These are phyloP conservation scores for Phalloptychus januarius DNA, from an alignment of 2,797 vertebrate genomes.

Conservation along the genomic window DNA sequence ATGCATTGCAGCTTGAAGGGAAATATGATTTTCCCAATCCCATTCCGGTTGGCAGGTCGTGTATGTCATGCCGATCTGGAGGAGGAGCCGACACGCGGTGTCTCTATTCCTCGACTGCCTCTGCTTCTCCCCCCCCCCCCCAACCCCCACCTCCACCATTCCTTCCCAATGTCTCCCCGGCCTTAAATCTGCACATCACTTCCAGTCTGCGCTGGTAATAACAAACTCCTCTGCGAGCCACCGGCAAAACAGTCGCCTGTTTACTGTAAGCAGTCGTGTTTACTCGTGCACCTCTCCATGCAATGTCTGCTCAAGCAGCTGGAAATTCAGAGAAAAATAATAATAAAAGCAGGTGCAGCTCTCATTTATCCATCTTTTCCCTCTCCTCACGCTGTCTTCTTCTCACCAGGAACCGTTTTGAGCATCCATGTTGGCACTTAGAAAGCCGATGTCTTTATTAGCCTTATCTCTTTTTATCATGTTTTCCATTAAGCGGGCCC, in stretches of 20 bases:
- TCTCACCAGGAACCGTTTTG: constrained; percentile 8
- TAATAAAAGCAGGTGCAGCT: constrained; percentile 9
- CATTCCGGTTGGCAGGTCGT: constrained; percentile 67
- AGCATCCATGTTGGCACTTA: constrained; percentile 13
- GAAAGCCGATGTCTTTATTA: constrained; percentile 25
- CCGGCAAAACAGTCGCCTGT: constrained; percentile 51
- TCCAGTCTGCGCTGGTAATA: constrained; percentile 29
- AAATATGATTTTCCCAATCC: constrained; percentile 75
- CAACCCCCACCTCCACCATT: neutral
- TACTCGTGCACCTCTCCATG: constrained; percentile 47
- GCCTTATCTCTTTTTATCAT: constrained; percentile 38
- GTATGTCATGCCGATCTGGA: constrained; percentile 42
- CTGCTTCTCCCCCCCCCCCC: too few species aligned
- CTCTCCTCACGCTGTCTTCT: neutral
- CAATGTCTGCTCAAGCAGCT: constrained; percentile 29
- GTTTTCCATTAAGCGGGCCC: constrained; percentile 43
- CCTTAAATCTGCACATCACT: constrained; percentile 27
- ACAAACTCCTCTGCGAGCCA: constrained; percentile 39
- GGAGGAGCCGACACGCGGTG: constrained; percentile 7
- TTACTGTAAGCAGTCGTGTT: constrained; percentile 65
- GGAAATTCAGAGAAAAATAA: constrained; percentile 4
- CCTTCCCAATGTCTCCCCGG: neutral
- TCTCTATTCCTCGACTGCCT: constrained; percentile 24
- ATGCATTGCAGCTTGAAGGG: constrained; percentile 60
- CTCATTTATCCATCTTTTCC: neutral